phyloP scores from a whole-genome alignment of 1,140 invertebrate species.

The Drosophila albomicans region DNA sequence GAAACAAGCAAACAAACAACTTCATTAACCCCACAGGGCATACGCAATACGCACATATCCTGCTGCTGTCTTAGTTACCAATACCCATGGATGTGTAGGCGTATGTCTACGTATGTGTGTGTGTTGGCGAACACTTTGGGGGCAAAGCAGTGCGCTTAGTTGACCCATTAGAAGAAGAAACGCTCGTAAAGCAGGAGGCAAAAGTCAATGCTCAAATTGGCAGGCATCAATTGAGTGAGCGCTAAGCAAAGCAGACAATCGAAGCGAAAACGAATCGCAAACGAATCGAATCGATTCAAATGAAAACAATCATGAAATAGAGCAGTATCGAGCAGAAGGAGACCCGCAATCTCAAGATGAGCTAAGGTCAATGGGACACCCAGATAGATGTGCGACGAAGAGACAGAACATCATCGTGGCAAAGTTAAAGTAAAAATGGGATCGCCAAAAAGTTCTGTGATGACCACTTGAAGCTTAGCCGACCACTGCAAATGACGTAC shows the following conservation, averaged over 20 bases:
- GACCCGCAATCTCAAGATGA: constrained; percentile 5
- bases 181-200: constrained; percentile 63
- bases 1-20: constrained; percentile 75
- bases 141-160: constrained; percentile 63
- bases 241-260: constrained; percentile 79
- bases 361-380: constrained; percentile 52
- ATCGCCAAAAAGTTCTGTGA: constrained; percentile 59
- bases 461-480: constrained; percentile 67
- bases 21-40: constrained; percentile 78
- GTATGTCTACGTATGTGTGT: constrained; percentile 11
- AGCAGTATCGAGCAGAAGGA: constrained; percentile 21
- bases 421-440: constrained; percentile 36
- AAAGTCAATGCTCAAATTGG: constrained; percentile 71
- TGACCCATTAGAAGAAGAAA: constrained; percentile 71
- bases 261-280: constrained; percentile 27
- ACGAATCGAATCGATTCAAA: constrained; percentile 46
- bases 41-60: constrained; percentile 46
- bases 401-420: constrained; percentile 8
- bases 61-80: constrained; percentile 22
- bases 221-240: constrained; percentile 70
- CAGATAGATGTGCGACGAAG: constrained; percentile 25
- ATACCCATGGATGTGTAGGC: constrained; percentile 19
- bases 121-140: constrained; percentile 46
- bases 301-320: constrained; percentile 75
- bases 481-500: constrained; percentile 54